These are phyloP conservation scores for Pitangus sulphuratus DNA, from an alignment of 2,797 vertebrate species.

Conservation along the genomic window DNA sequence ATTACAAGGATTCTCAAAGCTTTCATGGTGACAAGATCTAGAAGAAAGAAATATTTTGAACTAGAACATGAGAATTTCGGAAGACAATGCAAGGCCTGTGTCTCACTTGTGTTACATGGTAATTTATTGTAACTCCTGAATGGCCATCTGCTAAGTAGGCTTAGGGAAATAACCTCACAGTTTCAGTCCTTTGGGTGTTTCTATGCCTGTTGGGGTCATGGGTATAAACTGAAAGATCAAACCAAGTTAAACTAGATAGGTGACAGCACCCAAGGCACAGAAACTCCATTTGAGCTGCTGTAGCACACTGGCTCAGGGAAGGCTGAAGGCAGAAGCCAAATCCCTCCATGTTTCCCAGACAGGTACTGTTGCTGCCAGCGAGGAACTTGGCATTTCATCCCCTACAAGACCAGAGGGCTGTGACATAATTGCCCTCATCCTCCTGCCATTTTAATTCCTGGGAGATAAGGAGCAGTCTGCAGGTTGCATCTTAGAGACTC, in stretches of 20 bases:
- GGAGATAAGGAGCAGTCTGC: background rate
- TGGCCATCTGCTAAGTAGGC: background rate
- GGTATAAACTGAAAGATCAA: background rate
- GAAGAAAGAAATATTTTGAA: background rate
- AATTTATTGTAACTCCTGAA: background rate
- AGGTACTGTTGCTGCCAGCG: background rate
- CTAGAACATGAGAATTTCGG: background rate
- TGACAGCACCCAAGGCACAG: background rate
- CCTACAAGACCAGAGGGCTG: background rate
- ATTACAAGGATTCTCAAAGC: background rate
- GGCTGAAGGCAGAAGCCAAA: background rate
- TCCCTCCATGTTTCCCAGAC: background rate
- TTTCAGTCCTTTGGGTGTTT: background rate
- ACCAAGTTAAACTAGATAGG: background rate
- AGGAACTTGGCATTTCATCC: background rate
- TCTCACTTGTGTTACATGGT: background rate
- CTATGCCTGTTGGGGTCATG: background rate
- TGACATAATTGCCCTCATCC: background rate
- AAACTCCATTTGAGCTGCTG: background rate
- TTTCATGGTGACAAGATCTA: background rate
- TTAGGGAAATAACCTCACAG: background rate
- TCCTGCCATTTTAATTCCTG: background rate
- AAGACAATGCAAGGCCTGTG: background rate
- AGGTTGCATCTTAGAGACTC: background rate
- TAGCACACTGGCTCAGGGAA: background rate